phyloP scores from a whole-genome alignment of 2,888 invertebrate genomes.

The Trissoscelio sp. region DNA sequence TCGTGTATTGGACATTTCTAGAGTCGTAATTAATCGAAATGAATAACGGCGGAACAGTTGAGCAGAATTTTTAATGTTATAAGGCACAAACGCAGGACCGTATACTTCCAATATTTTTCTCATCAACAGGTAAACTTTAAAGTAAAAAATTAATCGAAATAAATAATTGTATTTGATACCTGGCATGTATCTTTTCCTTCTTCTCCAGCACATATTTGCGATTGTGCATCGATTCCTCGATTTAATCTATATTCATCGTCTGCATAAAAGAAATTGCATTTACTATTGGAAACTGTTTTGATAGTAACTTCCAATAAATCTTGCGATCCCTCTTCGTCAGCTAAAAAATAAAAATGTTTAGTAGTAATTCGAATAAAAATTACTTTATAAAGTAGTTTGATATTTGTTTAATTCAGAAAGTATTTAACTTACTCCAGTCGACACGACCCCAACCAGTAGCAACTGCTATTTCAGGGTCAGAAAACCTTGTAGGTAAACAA shows the following conservation, averaged over 20 bases:
- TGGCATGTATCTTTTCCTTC: conserved; percentile 85
- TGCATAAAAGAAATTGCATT: conserved; percentile 38
- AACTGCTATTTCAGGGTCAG: conserved; percentile 73
- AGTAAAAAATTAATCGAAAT: not conserved
- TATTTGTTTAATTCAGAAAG: too few species aligned
- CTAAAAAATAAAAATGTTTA: conserved; percentile 74
- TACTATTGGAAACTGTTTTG: conserved; percentile 77
- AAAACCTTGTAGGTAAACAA: conserved; percentile 43
- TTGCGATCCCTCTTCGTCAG: conserved; percentile 75
- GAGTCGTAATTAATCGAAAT: too few species aligned
- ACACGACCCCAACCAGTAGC: conserved; percentile 84
- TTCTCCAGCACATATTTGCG: conserved; percentile 85
- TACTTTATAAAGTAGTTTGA: too few species aligned
- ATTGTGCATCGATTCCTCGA: conserved; percentile 83
- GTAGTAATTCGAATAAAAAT: not conserved
- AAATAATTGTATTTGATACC: conserved; percentile 73
- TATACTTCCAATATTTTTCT: too few species aligned
- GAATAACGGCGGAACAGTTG: too few species aligned
- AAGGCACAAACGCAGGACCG: too few species aligned
- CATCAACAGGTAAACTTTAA: not conserved
- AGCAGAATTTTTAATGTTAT: too few species aligned
- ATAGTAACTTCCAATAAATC: conserved; percentile 85
- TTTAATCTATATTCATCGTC: conserved; percentile 78
- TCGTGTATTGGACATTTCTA: too few species aligned
- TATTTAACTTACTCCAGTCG: conserved; percentile 77